Evolutionary conservation across 1,140 invertebrate genomes (phyloP), one percentile per base, ranked within the genome.

Genomic region (Apolygus lucorum): DNA sequence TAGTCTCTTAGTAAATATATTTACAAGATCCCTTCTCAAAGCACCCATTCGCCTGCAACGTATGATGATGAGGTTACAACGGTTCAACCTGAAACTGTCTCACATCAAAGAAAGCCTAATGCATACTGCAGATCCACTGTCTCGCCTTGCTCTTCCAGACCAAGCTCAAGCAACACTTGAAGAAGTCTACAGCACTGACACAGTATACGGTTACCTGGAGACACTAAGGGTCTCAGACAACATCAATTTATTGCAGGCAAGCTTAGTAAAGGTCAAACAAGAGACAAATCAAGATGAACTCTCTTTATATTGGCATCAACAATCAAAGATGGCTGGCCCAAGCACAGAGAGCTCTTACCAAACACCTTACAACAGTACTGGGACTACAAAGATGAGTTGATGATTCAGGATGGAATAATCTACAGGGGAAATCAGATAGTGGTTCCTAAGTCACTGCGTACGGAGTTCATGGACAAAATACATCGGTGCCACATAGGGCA

Each of bases 11-110:
- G 75, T 76, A 2, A 22, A 67, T 1, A 74, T 79, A 42, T 69
- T 74, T 34, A 74, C 71, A 13, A 76, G 74, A 71, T 2, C 34
- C 2, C 24, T 76, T 17, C 17, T 59, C 14, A 73, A 74, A 65
- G 68, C 73, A 13, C 68, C 76, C 14, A 68, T 74, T 17, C 63
- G 81, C 17, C 68, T 83, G 2, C 78, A 82, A 72, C 65, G 76
- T 17, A 76, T 81, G 71, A 73, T 77, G 14, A 71, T 82, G 74
- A 74, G 42, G 82, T 80, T 73, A 71, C 74, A 22, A 70, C 77
- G 34, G 74, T 76, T 21, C 68, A 74, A 1, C 69, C 67, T 21
- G 75, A 76, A 65, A 11, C 74, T 8, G 75, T 76, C 76, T n/a
- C n/a, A n/a, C n/a, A n/a, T n/a, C n/a, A n/a, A n/a, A n/a, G n/a